Evolutionary conservation across 2,888 invertebrate genomes (phyloP).

Genomic region (Tanypteryx hageni): DNA sequence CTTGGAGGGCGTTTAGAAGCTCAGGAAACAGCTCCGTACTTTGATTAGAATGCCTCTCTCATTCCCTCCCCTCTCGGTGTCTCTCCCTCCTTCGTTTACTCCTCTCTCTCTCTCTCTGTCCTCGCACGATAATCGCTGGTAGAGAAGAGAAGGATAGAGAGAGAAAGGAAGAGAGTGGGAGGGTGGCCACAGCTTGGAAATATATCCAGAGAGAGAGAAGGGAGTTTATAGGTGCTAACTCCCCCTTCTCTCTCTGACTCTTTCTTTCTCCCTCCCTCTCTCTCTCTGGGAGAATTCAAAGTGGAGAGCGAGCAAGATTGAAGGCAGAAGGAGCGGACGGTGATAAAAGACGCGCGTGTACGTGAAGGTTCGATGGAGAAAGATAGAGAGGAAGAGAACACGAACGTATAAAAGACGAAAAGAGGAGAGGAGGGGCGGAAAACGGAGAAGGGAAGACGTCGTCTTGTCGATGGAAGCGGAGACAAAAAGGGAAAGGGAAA

Average conservation of each 20-base stretch:
- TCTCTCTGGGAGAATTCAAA: not conserved
- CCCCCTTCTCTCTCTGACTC: not conserved
- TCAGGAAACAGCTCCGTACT: slow-evolving; percentile 27
- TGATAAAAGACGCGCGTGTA: not conserved
- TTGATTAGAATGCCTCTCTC: slow-evolving; percentile 31
- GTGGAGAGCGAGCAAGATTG: not conserved
- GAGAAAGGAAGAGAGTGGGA: not conserved
- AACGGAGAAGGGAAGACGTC: not conserved
- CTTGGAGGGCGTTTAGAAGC: slow-evolving; percentile 20
- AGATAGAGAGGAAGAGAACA: not conserved
- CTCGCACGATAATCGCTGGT: not conserved
- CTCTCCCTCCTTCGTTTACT: not conserved
- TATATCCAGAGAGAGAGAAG: not conserved
- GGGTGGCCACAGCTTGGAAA: slow-evolving; percentile 26
- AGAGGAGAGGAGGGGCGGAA: not conserved
- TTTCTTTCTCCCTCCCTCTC: not conserved
- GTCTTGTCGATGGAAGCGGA: not conserved
- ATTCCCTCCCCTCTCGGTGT: not conserved
- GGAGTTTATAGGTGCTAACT: not conserved
- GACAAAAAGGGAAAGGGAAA: not conserved
- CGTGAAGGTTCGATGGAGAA: not conserved
- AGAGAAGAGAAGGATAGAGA: not conserved
- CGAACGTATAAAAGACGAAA: not conserved
- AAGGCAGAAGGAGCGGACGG: not conserved
- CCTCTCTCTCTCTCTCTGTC: not conserved